phyloP scores from a whole-genome alignment of 2,113 vertebrate species.

The Erinaceus europaeus region DNA sequence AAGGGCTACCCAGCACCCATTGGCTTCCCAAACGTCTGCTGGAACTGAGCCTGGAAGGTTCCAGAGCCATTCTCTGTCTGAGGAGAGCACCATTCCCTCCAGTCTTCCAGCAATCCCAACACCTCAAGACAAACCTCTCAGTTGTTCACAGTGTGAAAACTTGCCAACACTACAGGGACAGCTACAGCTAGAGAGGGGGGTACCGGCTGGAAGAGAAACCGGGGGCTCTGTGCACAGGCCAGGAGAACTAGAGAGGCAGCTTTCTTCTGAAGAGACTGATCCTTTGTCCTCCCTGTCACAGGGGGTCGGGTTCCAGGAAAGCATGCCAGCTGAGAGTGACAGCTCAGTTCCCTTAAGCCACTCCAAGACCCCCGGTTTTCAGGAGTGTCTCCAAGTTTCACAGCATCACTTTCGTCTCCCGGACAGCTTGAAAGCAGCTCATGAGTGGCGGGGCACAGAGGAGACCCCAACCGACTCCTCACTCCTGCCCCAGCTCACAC shows the following conservation, averaged over 20 bases:
- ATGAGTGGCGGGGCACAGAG: not conserved
- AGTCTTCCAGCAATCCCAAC: not conserved
- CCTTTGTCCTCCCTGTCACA: not conserved
- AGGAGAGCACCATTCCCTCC: not conserved
- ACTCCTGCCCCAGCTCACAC: not conserved
- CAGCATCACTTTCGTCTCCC: not conserved
- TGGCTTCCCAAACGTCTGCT: not conserved
- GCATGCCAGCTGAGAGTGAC: not conserved
- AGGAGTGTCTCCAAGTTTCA: conserved; percentile 27
- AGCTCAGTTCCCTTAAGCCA: not conserved
- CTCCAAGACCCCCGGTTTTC: not conserved
- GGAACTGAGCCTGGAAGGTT: not conserved
- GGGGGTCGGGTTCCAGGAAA: not conserved
- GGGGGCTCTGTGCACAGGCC: too few relatives aligned
- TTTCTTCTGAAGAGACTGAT: not conserved
- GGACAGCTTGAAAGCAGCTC: not conserved
- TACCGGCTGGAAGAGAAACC: too few relatives aligned
- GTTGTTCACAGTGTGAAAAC: conserved; percentile 25
- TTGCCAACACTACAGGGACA: not conserved
- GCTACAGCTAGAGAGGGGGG: not conserved
- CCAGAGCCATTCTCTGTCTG: not conserved
- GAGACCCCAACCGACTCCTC: not conserved
- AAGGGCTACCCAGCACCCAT: too few relatives aligned
- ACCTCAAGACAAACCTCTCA: not conserved
- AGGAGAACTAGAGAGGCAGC: too few relatives aligned